phyloP scores from a whole-genome alignment of 1,140 invertebrate species.

The Rhagoletis pomonella region DNA sequence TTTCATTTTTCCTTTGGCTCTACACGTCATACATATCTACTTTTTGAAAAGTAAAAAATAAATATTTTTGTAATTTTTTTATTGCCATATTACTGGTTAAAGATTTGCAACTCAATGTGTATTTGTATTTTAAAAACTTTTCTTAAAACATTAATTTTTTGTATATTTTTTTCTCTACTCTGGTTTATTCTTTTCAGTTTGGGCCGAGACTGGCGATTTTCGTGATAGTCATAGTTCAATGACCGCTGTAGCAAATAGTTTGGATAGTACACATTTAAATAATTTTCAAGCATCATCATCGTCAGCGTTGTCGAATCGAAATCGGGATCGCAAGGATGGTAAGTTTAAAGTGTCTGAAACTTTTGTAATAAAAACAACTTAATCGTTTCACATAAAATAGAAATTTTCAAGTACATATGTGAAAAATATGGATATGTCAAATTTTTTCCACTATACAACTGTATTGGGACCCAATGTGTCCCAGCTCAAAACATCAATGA shows the following conservation, averaged over 20 bases:
- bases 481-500: too few relatives aligned
- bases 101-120: neutral
- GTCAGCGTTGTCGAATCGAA: slow-evolving; percentile 77
- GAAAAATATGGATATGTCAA: too few relatives aligned
- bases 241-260: slow-evolving; percentile 78
- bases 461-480: too few relatives aligned
- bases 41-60: neutral
- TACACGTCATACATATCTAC: neutral
- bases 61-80: neutral
- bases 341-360: slow-evolving; percentile 60
- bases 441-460: too few relatives aligned
- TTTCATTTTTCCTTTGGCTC: neutral
- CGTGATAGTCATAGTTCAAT: slow-evolving; percentile 84
- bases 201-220: slow-evolving; percentile 89
- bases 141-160: slow-evolving; percentile 72
- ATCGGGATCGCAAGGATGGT: slow-evolving; percentile 82
- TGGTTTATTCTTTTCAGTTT: slow-evolving; percentile 82
- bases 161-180: slow-evolving; percentile 73
- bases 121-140: slow-evolving; percentile 56
- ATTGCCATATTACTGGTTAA: neutral
- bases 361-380: neutral
- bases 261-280: slow-evolving; percentile 80
- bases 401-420: too few relatives aligned
- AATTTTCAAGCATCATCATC: slow-evolving; percentile 76
- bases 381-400: too few relatives aligned